Evolutionary conservation across 1,140 invertebrate species (phyloP), one percentile per base, ranked within the genome.

Genomic region (Hydropsyche tenuis): DNA sequence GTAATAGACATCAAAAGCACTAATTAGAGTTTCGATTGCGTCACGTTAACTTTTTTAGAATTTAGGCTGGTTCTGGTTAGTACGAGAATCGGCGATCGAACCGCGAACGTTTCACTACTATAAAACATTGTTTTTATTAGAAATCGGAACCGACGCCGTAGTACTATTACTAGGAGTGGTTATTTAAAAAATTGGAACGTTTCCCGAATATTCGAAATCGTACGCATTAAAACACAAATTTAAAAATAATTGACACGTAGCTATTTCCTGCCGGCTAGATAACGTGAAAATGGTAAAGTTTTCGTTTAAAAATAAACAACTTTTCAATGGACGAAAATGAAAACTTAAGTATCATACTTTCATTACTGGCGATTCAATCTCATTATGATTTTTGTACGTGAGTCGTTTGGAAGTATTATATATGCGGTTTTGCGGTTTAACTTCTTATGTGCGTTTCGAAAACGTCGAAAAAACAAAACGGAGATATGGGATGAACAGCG

Each of bases 211-310:
- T 60, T 60, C 56, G 2, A 60, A 60, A 60, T 25, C 56, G 56
- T 23, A 60, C 23, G 56, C 22, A 60, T 60, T 60, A 25, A 60
- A 60, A 60, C 23, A 60, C 56, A 60, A 4, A 60, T 60, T 60
- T 60, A 60, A 60, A 60, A 60, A 60, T 60, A 60, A 60, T 60
- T 60, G 56, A 60, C 56, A 60, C 22, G 23, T 60, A 14, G 56
- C 56, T 60, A 60, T 27, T 60, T 60, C 56, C 56, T 60, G 12
- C 23, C 20, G 22, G n/a, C 20, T 11, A 14, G 51, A 53, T 20
- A 46, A 46, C 22, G 22, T 11, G 4, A 60, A 60, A 60, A 60
- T 60, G 25, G 56, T 37, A 37, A 9, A 4, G 9, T 3, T 37
- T 37, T 37, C 30, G 30, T n/a, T n/a, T n/a, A n/a, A n/a, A n/a